phyloP scores from a whole-genome alignment of 2,797 vertebrate species.

The Pangasius krempfi region DNA sequence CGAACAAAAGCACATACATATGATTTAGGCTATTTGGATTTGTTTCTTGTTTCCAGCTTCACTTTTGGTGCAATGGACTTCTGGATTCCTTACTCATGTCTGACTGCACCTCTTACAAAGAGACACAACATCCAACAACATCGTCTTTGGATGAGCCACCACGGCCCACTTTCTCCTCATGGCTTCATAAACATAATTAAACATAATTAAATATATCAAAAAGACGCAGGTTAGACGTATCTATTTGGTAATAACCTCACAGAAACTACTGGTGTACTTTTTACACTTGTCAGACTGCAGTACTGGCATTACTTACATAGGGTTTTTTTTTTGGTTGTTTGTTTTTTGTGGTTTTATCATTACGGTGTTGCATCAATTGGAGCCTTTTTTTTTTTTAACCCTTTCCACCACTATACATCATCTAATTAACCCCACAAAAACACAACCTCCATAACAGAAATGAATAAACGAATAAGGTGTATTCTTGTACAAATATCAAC shows the following conservation, averaged over 20 bases:
- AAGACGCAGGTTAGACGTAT: background rate
- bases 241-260: background rate
- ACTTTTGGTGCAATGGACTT: background rate
- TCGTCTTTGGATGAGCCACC: background rate
- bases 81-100: background rate
- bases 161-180: background rate
- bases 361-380: background rate
- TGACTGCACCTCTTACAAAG: background rate
- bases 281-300: background rate
- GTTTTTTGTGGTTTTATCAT: background rate
- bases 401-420: background rate
- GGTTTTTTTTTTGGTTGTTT: background rate
- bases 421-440: background rate
- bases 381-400: background rate
- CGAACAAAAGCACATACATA: background rate
- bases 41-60: background rate
- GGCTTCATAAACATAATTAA: background rate
- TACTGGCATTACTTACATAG: conserved; percentile 9
- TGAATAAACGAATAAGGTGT: background rate
- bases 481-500: background rate
- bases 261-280: background rate
- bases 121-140: conserved; percentile 8
- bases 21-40: background rate
- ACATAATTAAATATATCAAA: background rate
- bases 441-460: background rate